Evolutionary conservation across 1,140 invertebrate species (phyloP).

Genomic region (Drosophila parabipectinata): DNA sequence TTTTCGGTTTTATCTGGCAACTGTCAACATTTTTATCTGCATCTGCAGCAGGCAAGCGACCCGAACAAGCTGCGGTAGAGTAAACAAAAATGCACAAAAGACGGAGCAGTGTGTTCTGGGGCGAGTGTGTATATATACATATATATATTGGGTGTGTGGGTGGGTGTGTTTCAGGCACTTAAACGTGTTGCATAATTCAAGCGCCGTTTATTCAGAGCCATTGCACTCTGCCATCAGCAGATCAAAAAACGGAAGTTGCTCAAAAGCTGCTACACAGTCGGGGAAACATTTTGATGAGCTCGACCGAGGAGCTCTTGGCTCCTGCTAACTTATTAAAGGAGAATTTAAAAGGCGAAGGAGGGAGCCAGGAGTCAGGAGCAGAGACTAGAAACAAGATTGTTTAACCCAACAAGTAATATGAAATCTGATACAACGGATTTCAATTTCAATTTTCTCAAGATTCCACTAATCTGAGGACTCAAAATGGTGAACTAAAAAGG

Average conservation of each 20-base stretch:
- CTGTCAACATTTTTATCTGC: constrained; percentile 59
- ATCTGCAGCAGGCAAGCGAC: constrained; percentile 30
- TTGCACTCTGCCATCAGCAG: constrained; percentile 57
- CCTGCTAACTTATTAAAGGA: constrained; percentile 63
- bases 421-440: no score
- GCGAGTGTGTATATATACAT: constrained; percentile 4
- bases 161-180: constrained; percentile 57
- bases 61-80: constrained; percentile 7
- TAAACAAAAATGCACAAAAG: constrained; percentile 52
- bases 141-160: background rate
- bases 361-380: background rate
- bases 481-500: background rate
- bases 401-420: background rate
- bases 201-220: constrained; percentile 68
- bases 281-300: constrained; percentile 50
- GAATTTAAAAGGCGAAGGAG: constrained; percentile 32
- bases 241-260: constrained; percentile 64
- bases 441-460: background rate
- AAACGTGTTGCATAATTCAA: constrained; percentile 76
- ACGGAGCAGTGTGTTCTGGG: constrained; percentile 9
- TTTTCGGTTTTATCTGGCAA: constrained; percentile 50
- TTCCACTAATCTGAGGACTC: background rate
- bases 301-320: constrained; percentile 33
- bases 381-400: background rate
- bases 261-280: constrained; percentile 29